Base-by-base conservation (phyloP, 2,888 invertebrate species). In the Tortricodes alternella region DNA sequence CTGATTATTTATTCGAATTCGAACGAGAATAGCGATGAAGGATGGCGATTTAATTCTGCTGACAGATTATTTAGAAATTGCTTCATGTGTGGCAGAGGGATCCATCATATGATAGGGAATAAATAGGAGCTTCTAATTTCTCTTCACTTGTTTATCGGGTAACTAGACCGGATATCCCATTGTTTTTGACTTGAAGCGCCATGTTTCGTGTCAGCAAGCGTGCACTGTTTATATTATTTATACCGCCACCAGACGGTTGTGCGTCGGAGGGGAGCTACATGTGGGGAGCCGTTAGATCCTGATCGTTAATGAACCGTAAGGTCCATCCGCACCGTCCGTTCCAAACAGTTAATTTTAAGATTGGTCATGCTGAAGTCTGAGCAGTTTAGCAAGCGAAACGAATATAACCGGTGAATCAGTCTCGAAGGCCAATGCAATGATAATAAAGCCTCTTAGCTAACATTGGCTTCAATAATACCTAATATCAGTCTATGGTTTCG, bases 181-280 rank as follows among this genome's bases (percentile, higher is more conserved):
- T 79, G 80, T 82, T 85, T 83, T 77, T 79, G 74, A 68, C 63
- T 65, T 55, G 68, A 62, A 73, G 74, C 76, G 67, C 79, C 73
- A 78, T 78, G 83, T 80, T 84, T 79, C 80, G 74, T 77, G 78
- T 81, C 79, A 74, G 78, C 71, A 74, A 71, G 68, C 73, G 72
- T 75, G 76, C 75, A n/a, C n/a, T 84, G 86, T 87, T 83, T 69
- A 67, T 80, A 79, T 80, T 83, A 80, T 83, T 80, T 83, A 70
- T 79, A 80, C 74, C n/a, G n/a, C n/a, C n/a, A n/a, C n/a, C 80
- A 63, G 65, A 59, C 69, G 66, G 67, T 63, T 69, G 72, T 70
- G 71, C 24, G 29, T 29, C 29, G 29, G 73, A 71, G 75, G 72
- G 75, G 74, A 73, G 65, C 65, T 72, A 71, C 72, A 74, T 70